Percentiles rank a stretch among this genome's conserved stretches.
phyloP scores from a whole-genome alignment of 2,888 invertebrate genomes.

The Mesorhabditis belari region DNA sequence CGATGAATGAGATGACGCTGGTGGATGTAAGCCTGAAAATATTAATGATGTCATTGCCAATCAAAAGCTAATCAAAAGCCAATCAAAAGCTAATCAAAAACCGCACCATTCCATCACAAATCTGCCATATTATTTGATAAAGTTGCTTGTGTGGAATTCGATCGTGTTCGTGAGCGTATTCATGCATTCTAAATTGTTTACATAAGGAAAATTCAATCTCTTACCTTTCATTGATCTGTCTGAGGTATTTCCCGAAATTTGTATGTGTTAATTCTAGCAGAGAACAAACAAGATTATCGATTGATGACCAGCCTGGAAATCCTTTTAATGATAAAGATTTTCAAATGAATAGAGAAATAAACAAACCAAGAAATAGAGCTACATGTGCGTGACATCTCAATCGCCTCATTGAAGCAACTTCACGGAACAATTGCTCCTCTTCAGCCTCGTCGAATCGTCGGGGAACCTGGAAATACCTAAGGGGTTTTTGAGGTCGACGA shows the following conservation, averaged over 20 bases:
- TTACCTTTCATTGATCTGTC: constrained; percentile 32
- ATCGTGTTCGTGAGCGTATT: not conserved
- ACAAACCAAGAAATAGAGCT: constrained; percentile 22
- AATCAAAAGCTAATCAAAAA: not conserved
- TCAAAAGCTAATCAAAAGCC: not conserved
- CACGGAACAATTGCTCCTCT: constrained; percentile 34
- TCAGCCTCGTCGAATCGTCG: constrained; percentile 36
- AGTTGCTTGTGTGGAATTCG: constrained; percentile 17
- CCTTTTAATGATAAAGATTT: not conserved
- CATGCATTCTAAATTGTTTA: no score
- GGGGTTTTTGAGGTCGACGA: not conserved
- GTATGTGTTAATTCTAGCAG: constrained; percentile 38
- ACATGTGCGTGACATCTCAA: constrained; percentile 34
- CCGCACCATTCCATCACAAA: constrained; percentile 31
- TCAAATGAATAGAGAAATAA: not conserved
- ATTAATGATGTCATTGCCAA: no score
- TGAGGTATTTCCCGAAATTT: constrained; percentile 34
- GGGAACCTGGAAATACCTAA: constrained; percentile 11
- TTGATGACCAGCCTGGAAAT: constrained; percentile 31
- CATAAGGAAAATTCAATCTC: no score
- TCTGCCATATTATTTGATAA: constrained; percentile 30
- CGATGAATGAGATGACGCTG: constrained; percentile 31
- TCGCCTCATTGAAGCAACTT: constrained; percentile 35
- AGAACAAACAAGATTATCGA: constrained; percentile 31
- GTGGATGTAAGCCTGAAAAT: constrained; percentile 23